phyloP scores from a whole-genome alignment of 2,888 invertebrate genomes.

The Brenthis daphne region DNA sequence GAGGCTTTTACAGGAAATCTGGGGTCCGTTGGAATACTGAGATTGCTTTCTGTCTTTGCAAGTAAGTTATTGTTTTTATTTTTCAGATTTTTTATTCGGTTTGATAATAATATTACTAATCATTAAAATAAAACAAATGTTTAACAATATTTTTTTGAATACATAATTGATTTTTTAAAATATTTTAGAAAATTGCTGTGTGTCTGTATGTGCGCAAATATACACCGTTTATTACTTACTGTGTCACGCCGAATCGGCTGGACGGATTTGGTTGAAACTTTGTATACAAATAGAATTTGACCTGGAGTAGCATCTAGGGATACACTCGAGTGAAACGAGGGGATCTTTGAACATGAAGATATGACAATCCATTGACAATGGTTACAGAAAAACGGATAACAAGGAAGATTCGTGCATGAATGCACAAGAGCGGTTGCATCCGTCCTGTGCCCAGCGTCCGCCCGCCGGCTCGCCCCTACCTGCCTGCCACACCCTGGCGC shows the following conservation, averaged over 20 bases:
- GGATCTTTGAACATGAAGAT: neutral
- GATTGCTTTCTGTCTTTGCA: slow-evolving; percentile 96
- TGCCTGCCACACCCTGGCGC: slow-evolving; percentile 93
- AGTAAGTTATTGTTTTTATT: slow-evolving; percentile 82
- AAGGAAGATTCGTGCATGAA: slow-evolving; percentile 93
- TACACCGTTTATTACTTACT: too few species aligned
- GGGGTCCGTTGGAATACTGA: slow-evolving; percentile 92
- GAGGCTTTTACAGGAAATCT: slow-evolving; percentile 92
- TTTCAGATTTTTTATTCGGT: neutral
- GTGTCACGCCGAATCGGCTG: too few species aligned
- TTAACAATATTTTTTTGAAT: too few species aligned
- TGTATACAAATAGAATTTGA: too few species aligned
- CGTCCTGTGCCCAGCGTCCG: slow-evolving; percentile 92
- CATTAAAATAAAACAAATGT: too few species aligned
- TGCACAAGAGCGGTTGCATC: slow-evolving; percentile 94
- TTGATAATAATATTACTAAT: neutral
- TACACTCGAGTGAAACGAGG: too few species aligned
- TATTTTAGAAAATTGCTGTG: too few species aligned
- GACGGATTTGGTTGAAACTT: too few species aligned
- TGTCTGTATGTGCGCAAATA: too few species aligned
- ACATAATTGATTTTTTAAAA: too few species aligned
- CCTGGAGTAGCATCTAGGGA: too few species aligned
- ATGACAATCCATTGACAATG: slow-evolving; percentile 16
- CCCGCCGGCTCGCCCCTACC: slow-evolving; percentile 87
- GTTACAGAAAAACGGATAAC: slow-evolving; percentile 90